Base-by-base conservation (phyloP, 1,140 invertebrate species). In the Drosophila bocki region DNA sequence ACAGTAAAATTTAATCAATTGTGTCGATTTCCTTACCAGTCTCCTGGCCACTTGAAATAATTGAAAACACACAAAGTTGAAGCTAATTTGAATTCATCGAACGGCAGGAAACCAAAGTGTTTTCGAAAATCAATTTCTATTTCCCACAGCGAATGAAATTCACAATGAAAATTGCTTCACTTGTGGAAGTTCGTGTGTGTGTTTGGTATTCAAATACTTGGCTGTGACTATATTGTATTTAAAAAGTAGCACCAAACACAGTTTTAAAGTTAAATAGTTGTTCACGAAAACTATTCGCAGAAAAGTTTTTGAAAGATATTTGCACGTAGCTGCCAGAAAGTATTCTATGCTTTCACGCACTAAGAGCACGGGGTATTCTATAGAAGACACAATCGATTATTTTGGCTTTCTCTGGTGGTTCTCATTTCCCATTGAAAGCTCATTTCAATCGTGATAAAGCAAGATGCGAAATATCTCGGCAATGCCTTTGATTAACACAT, bases 1-100 rank as follows among this genome's bases (percentile, higher is more conserved):
- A 65, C 85, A 76, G 82, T 88, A 67, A 88, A 84, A 81, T 84
- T 90, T 84, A 84, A 88, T 88, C 86, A 82, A 88, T 76, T 88
- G 74, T 59, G 74, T 76, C 61, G 72, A 76, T 65, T 80, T 65
- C 58, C 78, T 65, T 65, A 50, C 22, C 59, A 12, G 11, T 53
- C 44, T 57, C 53, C 39, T 35, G 62, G 54, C 65, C 61, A 47
- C 76, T 79, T 79, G 59, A 56, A 64, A 78, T 79, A 78, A 79
- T 79, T 79, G 76, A 79, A 79, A 79, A 51, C 53, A 71, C 76
- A 79, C 76, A 79, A 78, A 78, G 67, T 72, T 78, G 75, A 71
- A 70, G 76, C 76, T 71, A 78, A 78, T 78, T 78, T 70, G 64
- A 78, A 61, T 78, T 53, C 60, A 32, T 17, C 26, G 29, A 51